Conservation (phyloP, 2,888 invertebrate species). For the Pelosia muscerda region DNA sequence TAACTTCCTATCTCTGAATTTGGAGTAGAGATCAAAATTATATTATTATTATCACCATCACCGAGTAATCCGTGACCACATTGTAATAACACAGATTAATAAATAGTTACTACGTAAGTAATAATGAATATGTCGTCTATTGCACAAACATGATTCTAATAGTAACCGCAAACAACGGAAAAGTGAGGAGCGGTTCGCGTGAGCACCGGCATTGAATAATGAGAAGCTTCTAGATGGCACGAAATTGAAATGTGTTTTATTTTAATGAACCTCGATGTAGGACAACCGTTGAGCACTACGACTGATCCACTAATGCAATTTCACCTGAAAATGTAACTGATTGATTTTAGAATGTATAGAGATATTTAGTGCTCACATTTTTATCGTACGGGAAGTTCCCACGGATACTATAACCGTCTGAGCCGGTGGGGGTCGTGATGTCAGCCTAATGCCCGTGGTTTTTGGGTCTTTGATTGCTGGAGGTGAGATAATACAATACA, state of each 20-base stretch:
- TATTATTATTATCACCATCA: background rate
- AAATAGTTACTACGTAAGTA: too few species aligned
- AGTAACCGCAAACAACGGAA: constrained; percentile 47
- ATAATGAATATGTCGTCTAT: constrained; percentile 47
- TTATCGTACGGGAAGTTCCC: too few species aligned
- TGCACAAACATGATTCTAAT: constrained; percentile 45
- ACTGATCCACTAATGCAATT: constrained; percentile 62
- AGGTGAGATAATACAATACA: too few species aligned
- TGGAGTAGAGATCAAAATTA: background rate
- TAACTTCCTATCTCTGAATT: background rate
- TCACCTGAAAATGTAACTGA: constrained; percentile 65
- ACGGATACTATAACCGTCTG: too few species aligned
- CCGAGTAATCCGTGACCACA: constrained; percentile 14
- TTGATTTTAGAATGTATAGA: constrained; percentile 73
- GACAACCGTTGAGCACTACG: constrained; percentile 69
- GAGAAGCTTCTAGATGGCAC: constrained; percentile 71
- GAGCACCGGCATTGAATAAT: constrained; percentile 78
- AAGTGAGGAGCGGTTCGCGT: constrained; percentile 75
- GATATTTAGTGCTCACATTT: too few species aligned
- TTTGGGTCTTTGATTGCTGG: too few species aligned
- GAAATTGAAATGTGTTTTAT: constrained; percentile 76
- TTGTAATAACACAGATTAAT: too few species aligned
- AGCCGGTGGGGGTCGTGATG: too few species aligned
- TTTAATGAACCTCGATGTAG: constrained; percentile 74
- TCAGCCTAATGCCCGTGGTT: too few species aligned